These are phyloP conservation scores for Syngnathus scovelli DNA, from an alignment of 2,113 vertebrate species.

Conservation along the genomic window DNA sequence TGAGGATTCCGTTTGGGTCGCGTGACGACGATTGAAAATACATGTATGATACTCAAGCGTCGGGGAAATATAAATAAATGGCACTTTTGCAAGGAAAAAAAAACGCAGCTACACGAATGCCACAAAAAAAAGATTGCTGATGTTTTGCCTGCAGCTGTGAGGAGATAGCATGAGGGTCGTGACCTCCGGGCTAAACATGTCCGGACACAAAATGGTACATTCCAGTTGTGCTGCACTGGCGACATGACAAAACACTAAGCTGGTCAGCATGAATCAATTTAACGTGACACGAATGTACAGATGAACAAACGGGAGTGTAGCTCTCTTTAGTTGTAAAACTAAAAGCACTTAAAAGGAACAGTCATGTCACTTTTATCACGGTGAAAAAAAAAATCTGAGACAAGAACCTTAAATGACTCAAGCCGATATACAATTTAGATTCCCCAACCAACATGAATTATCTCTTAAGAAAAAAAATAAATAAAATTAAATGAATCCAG, in stretches of 20 bases:
- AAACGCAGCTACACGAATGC: not conserved
- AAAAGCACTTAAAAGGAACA: not conserved
- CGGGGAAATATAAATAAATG: not conserved
- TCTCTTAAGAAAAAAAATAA: not conserved
- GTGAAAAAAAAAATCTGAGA: not conserved
- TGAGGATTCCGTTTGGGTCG: not conserved
- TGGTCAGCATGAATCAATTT: not conserved
- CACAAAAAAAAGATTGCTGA: not conserved
- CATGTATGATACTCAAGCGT: not conserved
- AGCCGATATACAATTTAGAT: not conserved
- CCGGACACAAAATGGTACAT: slow-evolving; percentile 1
- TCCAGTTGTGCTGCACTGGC: not conserved
- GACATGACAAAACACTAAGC: slow-evolving; percentile 1
- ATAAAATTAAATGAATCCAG: too few relatives aligned
- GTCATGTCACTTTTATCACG: not conserved
- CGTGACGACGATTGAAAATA: not conserved
- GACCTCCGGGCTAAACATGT: not conserved
- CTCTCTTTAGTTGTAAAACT: not conserved
- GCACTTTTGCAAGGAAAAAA: too few relatives aligned
- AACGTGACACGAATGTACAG: not conserved
- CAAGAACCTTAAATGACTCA: not conserved
- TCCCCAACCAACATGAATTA: not conserved
- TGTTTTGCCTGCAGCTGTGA: not conserved
- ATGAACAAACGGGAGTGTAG: not conserved
- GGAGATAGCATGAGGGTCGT: not conserved